Evolutionary conservation across 1,140 invertebrate genomes (phyloP), one percentile per base, ranked within the genome.

Genomic region (Pseudomyrmex pallidus): DNA sequence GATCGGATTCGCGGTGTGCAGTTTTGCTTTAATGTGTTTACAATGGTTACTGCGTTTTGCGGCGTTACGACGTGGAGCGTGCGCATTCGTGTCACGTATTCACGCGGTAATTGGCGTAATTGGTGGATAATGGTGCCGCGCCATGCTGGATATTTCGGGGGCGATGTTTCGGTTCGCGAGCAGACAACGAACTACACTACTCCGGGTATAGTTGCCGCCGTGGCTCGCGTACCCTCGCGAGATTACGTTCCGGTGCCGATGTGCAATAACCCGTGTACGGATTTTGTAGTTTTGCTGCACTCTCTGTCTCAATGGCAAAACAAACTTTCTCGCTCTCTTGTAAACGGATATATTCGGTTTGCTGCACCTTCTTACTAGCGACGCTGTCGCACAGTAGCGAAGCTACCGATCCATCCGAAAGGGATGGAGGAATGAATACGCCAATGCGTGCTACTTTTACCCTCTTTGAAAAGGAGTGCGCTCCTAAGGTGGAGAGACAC

Each of bases 1-100:
- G 44, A 78, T 48, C 62, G 64, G 54, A 46, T 59, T 72, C 66
- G 44, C 35, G 44, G 44, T 44, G 20, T 13, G 76, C 64, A 59
- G 54, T 80, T 80, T 80, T 80, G 56, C 66, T 80, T 80, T 80
- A 80, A 80, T 72, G 54, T 80, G 76, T 80, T 80, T 80, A 80
- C 76, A 72, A 80, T 80, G 66, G 66, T 59, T 72, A 80, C 22
- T 59, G 76, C 76, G 76, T 78, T 78, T 78, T 78, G 76, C 44
- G 64, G 44, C 66, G 46, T 80, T 70, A 80, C 64, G 17, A 13
- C 44, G 35, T 7, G 76, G 12, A 1, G 10, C 54, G 66, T 59
- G 76, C 35, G 35, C 76, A 72, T 80, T 80, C 54, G 76, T 72
- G 66, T 80, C 76, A 72, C 76, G 76, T 72, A 80, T 80, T 80